Base-by-base conservation (phyloP, 2,888 invertebrate genomes). In the Alloscopus bannaensis region DNA sequence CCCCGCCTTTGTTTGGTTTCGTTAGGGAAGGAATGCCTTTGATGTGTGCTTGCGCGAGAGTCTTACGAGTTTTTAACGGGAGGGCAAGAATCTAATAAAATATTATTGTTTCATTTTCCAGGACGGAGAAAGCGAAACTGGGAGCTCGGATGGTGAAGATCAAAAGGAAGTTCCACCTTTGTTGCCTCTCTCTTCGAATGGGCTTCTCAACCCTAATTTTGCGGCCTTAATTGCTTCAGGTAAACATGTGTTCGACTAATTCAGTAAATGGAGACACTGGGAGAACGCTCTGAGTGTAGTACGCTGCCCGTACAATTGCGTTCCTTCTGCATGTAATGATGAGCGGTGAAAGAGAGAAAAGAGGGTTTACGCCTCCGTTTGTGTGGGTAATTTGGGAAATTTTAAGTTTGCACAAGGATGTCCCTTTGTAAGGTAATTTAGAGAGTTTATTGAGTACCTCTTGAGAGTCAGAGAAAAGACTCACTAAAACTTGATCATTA, bases 111-210 rank as follows among this genome's bases (percentile, higher is more conserved):
- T 60, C 2, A 55, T 50, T 70, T 55, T 80, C 11, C 79, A 85
- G 83, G 84, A 84, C 65, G 85, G 84, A 24, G 85, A 84, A 28
- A 84, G 84, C 55, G 85, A 84, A 65, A 71, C 83, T 60, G 83
- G 79, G 50, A 83, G 85, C 60, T 86, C 85, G 3, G 85, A 84
- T 59, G 83, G 84, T 18, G 82, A 81, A 59, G 83, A 81, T 52
- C 83, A 79, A 55, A 79, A 81, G 55, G 81, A 83, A 42, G 84
- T 81, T 52, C 83, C 82, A 52, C 84, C 85, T 28, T 76, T 83
- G 28, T 45, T 85, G 29, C 80, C 84, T 42, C 81, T 84, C 11
- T 75, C 84, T n/a, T 77, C 84, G 11, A 84, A 84, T 83, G 84
- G 85, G 22, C 80, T 84, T 50, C 59, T 86, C 22, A 77, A 83